Evolutionary conservation across 2,797 vertebrate species (phyloP).

Genomic region (Microchirus variegatus): DNA sequence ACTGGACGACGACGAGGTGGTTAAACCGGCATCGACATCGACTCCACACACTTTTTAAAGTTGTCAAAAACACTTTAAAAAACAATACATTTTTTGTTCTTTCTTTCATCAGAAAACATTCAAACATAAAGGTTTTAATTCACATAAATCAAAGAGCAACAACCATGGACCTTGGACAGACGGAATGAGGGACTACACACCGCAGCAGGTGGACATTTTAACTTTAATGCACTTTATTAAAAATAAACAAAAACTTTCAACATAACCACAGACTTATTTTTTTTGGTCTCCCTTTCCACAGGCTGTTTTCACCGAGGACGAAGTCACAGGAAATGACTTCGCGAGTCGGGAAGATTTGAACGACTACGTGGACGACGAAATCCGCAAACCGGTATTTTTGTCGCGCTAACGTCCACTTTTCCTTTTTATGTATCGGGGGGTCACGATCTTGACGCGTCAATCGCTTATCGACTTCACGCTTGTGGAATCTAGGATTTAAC

Average conservation of each 20-base stretch:
- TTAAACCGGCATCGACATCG: conserved; percentile 14
- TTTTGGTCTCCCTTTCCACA: conserved; percentile 1
- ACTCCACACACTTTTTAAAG: conserved; percentile 24
- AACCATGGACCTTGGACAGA: neutral
- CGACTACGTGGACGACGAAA: conserved; percentile 32
- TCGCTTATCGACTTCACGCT: too few relatives aligned
- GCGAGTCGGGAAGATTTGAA: conserved; percentile 10
- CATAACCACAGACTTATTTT: neutral
- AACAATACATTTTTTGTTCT: neutral
- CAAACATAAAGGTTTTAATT: conserved; percentile 15
- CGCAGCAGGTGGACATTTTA: conserved; percentile 6
- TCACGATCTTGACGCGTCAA: too few relatives aligned
- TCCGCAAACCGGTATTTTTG: conserved; percentile 51
- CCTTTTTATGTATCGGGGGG: too few relatives aligned
- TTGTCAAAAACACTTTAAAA: neutral
- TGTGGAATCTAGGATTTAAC: too few relatives aligned
- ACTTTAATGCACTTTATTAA: neutral
- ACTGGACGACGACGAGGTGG: conserved; percentile 9
- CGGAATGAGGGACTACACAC: neutral
- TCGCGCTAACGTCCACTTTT: neutral
- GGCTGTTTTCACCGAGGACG: conserved; percentile 40
- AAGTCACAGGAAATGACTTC: conserved; percentile 9
- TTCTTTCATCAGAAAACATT: conserved; percentile 35
- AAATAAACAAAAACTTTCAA: too few relatives aligned
- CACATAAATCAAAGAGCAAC: neutral